Conservation (phyloP, 2,797 vertebrate genomes). For the Sebastolobus altivelis region DNA sequence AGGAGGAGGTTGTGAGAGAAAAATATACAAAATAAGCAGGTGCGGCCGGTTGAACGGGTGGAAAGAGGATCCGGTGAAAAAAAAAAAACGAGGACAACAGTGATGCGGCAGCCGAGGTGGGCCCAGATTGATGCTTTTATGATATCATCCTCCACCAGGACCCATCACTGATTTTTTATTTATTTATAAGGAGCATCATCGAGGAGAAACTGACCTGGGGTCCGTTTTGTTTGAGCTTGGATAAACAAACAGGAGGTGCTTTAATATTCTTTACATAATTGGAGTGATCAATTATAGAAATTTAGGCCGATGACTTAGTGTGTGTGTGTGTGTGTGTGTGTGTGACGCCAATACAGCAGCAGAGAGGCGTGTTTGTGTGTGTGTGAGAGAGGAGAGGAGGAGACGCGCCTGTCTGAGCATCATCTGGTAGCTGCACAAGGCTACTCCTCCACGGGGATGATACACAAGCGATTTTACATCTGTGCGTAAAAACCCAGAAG, state of each 20-base stretch:
- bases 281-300: constrained; percentile 62
- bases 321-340: constrained; percentile 33
- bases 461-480: constrained; percentile 53
- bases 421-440: constrained; percentile 62
- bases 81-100: constrained; percentile 60
- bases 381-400: constrained; percentile 48
- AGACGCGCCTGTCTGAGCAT: constrained; percentile 76
- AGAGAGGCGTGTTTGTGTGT: constrained; percentile 64
- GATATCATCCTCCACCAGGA: constrained; percentile 75
- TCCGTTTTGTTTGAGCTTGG: constrained; percentile 18
- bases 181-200: constrained; percentile 54
- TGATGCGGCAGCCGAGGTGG: constrained; percentile 81
- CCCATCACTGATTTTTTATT: constrained; percentile 62
- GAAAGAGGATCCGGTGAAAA: constrained; percentile 44
- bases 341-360: constrained; percentile 83
- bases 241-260: constrained; percentile 30
- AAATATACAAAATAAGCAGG: constrained; percentile 17
- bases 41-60: constrained; percentile 33
- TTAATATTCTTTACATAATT: constrained; percentile 35
- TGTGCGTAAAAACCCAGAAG: constrained; percentile 56
- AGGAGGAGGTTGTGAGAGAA: constrained; percentile 16
- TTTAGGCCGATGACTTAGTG: constrained; percentile 82
- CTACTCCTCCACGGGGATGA: constrained; percentile 67
- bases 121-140: constrained; percentile 77
- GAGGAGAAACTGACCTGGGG: constrained; percentile 48